Evolutionary conservation across 2,797 vertebrate genomes (phyloP), one percentile per base, ranked within the genome.

Genomic region (Darevskia mixta): DNA sequence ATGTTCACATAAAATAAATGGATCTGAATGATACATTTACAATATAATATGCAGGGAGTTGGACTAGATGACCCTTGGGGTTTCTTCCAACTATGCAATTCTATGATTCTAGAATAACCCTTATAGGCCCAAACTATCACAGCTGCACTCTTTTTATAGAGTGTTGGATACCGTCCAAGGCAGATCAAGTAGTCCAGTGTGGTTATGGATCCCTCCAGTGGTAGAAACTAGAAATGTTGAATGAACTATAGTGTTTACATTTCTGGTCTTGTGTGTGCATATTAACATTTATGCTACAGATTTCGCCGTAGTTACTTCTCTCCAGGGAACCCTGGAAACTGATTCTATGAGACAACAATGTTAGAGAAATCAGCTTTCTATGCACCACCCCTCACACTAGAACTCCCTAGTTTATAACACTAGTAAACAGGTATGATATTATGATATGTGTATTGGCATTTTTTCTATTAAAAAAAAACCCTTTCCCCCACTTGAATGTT

Each of bases 151-250:
- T 86, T 17, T 17, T 10, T 17, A 49, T 73, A n/a, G 5, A 20
- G 7, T 58, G 41, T 8, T 79, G 18, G 27, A 76, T 73, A 10
- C 32, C 15, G 23, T 29, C 64, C 7, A 41, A 45, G 29, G 81
- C 81, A 45, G n/a, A 80, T 64, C 32, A 72, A 43, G 13, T 5
- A 55, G 23, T 72, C 32, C 25, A 25, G n/a, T 55, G 79, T 85
- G 71, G 18, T 38, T 55, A 75, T 81, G 64, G 88, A 29, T 38
- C 71, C 78, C 78, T 69, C 78, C 27, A 77, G 27, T 82, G 88
- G 25, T 23, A n/a, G 17, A 32, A 85, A 85, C 18, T 64, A 55
- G 32, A 82, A 55, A 17, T 78, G 15, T 6, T 43, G 41, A 38
- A 43, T 43, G 27, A 2, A 32, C 4, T 73, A 6, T 38, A 71